Conservation (phyloP, 2,113 vertebrate genomes). For the Clarias magur region DNA sequence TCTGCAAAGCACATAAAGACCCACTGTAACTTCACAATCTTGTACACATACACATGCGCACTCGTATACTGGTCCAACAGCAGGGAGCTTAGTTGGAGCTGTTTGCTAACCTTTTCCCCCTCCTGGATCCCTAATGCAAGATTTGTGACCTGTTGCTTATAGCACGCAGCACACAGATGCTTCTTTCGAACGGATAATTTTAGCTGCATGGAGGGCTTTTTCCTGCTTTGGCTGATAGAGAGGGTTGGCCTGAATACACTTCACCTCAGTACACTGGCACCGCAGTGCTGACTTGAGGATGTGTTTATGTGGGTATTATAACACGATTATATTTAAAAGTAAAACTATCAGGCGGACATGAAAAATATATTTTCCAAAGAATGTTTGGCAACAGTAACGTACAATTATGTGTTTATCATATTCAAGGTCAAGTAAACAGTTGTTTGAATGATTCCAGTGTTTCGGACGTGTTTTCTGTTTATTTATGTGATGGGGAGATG, state of each 20-base stretch:
- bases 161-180: constrained; percentile 48
- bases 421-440: neutral
- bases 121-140: constrained; percentile 35
- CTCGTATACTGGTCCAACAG: constrained; percentile 41
- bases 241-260: constrained; percentile 21
- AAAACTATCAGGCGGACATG: neutral
- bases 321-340: neutral
- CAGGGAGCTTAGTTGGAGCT: constrained; percentile 50
- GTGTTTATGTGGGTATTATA: constrained; percentile 17
- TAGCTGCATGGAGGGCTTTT: constrained; percentile 50
- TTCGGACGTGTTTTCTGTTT: neutral
- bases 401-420: neutral
- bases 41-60: constrained; percentile 31
- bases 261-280: constrained; percentile 35
- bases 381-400: neutral
- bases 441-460: neutral
- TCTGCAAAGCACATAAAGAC: constrained; percentile 55
- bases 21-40: constrained; percentile 51
- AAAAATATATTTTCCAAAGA: neutral
- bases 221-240: constrained; percentile 49
- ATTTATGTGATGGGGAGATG: neutral
- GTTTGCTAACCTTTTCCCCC: constrained; percentile 45
- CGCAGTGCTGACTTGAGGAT: neutral
- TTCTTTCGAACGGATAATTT: constrained; percentile 55
- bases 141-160: constrained; percentile 53